Evolutionary conservation across 2,797 vertebrate species (phyloP), one percentile per base, ranked within the genome.

Genomic region (Lepus townsendii): DNA sequence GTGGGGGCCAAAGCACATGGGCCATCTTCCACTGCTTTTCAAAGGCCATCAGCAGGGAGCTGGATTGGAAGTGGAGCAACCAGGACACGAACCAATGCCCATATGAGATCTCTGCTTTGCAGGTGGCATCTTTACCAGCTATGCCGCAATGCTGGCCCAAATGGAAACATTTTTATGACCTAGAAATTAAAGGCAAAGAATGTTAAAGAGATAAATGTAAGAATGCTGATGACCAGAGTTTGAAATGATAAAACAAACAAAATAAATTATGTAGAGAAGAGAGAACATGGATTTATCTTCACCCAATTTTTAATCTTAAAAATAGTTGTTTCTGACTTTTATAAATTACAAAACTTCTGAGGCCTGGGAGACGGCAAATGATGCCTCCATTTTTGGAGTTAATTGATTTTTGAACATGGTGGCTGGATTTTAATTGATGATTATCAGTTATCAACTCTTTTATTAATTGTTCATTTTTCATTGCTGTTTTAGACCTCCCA

Each of bases 121-220:
- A 47, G 8, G 42, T 47, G 42, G 42, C 42, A 47, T 47, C 42
- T 47, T 47, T 47, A 47, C 42, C 42, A 47, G 42, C 42, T 47
- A 47, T 47, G 42, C 42, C 42, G 7, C 42, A 47, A 47, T 9
- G 42, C 42, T 47, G 42, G 1, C 42, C 42, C 42, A 47, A 47
- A 72, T 1, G 0, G 68, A 97, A 96, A 93, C 60, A 12, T 27
- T 97, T 97, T 93, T 83, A 90, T 95, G 69, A 47, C 4, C 24
- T 38, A 80, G 83, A 52, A 91, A 92, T 35, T 27, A 76, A 16
- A 92, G 8, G 71, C 27, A 96, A 97, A 94, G 42, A 27, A 20
- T 66, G 93, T 85, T 72, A 66, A 88, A 88, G 90, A 38, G n/a
- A 30, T 89, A 92, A 85, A 80, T 76, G 80, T 8, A 57, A 12